Conservation (phyloP, 2,888 invertebrate species). For the Tipula helvola region DNA sequence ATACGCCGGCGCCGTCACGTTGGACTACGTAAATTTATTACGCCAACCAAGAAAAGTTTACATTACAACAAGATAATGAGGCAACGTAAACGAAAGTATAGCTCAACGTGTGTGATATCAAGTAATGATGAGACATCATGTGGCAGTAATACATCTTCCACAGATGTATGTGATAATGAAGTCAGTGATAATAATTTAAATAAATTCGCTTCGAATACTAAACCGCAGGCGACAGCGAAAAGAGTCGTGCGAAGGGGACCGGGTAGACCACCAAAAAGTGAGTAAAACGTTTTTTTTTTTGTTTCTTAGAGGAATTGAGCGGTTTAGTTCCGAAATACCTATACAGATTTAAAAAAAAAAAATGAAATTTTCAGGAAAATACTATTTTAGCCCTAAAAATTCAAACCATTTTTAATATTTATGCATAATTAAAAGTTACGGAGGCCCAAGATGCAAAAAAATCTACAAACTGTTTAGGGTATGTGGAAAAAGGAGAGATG, state of each 20-base stretch:
- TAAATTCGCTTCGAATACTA: not conserved
- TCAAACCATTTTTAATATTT: no score
- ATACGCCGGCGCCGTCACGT: constrained; percentile 13
- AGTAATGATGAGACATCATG: constrained; percentile 19
- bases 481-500: no score
- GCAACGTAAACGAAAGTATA: constrained; percentile 17
- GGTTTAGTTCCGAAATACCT: no score
- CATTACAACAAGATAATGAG: constrained; percentile 11
- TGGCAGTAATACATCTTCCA: constrained; percentile 17
- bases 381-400: no score
- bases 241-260: not conserved
- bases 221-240: not conserved
- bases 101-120: not conserved
- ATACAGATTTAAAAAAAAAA: no score
- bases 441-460: no score
- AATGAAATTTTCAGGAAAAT: no score
- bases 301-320: no score
- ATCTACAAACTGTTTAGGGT: no score
- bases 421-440: no score
- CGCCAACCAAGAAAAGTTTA: constrained; percentile 16
- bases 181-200: constrained; percentile 4
- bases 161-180: constrained; percentile 17
- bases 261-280: not conserved
- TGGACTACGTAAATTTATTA: constrained; percentile 17
- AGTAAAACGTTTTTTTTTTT: not conserved